Conservation (phyloP, 2,797 vertebrate genomes). For the Lepidocolaptes lacrymiger region DNA sequence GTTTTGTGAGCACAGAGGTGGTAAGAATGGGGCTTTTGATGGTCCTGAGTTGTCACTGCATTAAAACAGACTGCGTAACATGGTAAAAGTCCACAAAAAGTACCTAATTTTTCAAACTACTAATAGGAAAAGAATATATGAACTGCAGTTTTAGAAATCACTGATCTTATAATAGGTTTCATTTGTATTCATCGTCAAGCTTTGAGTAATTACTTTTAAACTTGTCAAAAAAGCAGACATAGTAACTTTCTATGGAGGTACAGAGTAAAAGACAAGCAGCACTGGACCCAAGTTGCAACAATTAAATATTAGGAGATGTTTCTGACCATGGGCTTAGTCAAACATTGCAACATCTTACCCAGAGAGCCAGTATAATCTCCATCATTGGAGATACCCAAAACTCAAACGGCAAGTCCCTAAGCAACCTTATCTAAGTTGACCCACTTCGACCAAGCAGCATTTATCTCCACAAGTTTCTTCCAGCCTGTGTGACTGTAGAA, state of each 20-base stretch:
- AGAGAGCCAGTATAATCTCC: background rate
- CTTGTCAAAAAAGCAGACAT: background rate
- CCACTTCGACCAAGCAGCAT: background rate
- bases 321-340: background rate
- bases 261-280: background rate
- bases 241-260: background rate
- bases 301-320: background rate
- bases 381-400: background rate
- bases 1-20: background rate
- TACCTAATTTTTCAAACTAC: background rate
- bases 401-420: background rate
- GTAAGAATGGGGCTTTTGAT: background rate
- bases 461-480: background rate
- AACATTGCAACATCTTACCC: background rate
- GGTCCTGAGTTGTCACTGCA: background rate
- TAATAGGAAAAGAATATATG: background rate
- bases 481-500: background rate
- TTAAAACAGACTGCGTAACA: background rate
- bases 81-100: rapidly evolving
- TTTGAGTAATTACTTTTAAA: background rate
- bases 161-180: background rate
- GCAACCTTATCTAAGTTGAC: background rate
- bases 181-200: background rate
- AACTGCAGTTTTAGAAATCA: background rate
- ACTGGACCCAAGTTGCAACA: background rate